Evolutionary conservation across 2,113 vertebrate species (phyloP), one percentile per base, ranked within the genome.

Genomic region (Taxidea taxus): DNA sequence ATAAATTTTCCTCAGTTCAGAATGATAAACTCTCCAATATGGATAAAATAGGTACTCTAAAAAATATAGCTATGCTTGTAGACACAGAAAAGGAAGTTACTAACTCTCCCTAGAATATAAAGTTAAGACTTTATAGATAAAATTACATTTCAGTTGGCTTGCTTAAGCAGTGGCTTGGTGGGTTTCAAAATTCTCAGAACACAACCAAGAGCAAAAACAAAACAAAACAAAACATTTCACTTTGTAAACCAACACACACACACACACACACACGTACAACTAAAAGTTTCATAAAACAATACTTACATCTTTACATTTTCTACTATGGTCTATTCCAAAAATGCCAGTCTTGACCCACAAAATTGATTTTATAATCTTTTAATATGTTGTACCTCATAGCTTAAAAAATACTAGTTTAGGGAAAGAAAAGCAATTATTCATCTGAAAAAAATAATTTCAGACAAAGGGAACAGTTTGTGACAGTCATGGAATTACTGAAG

Each of bases 181-280:
- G 15, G 13, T 85, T 87, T 94, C 60, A 90, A 96, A 89, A 31
- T 66, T 77, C 44, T 87, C 42, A 95, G 95, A 64, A n/a, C 31
- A 66, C 7, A 56, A 49, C 2, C 5, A 74, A 51, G 20, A 75
- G 20, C 37, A 83, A 88, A 95, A 31, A 51, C 42, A 70, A 83
- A 87, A 95, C 29, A 51, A 74, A 74, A 10, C 2, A n/a, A n/a
- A n/a, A 27, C 25, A 12, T 60, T 60, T 62, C 11, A 62, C 58
- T 62, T 62, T 58, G 15, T 62, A 74, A 96, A 92, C 31, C 25
- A 80, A 16, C 23, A 84, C 18, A 77, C 4, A n/a, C 3, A 34
- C n/a, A 75, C 16, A 84, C 9, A 87, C 25, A 77, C 25, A 72
- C 3, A 54, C 9, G 51, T 3, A 70, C 34, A 51, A 49, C 13